Percentiles rank a stretch among this genome's conserved stretches.
phyloP scores from a whole-genome alignment of 2,797 vertebrate genomes.

The Delichon dasypus region DNA sequence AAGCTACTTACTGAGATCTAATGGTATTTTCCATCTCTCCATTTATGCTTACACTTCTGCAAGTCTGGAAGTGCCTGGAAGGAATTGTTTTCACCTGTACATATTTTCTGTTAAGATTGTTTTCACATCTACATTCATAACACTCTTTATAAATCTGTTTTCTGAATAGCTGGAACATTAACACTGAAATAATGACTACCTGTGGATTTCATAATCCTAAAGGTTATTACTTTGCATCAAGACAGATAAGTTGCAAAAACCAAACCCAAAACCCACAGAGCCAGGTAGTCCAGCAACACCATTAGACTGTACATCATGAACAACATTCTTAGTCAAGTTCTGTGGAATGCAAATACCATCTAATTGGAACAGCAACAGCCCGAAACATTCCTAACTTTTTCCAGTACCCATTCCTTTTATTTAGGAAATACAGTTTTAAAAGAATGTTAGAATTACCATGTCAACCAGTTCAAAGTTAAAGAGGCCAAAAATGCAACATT shows the following conservation, averaged over 20 bases:
- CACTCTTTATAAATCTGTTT: background rate
- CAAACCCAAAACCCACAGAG: background rate
- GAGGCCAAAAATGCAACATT: background rate
- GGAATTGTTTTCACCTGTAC: background rate
- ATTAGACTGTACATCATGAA: background rate
- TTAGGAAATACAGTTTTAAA: background rate
- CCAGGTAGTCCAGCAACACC: background rate
- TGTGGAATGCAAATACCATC: background rate
- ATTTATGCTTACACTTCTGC: background rate
- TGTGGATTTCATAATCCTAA: background rate
- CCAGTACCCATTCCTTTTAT: background rate
- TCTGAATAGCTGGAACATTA: conserved; percentile 14
- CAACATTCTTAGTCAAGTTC: background rate
- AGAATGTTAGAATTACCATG: background rate
- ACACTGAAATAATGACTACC: background rate
- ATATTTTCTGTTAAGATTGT: background rate
- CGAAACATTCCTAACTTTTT: background rate
- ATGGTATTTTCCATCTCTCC: conserved; percentile 3
- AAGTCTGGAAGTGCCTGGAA: conserved; percentile 42
- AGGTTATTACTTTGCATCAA: background rate
- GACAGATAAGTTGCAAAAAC: background rate
- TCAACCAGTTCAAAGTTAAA: background rate
- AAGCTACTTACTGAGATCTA: conserved; percentile 4
- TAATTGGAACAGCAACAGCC: background rate
- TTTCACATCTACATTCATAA: background rate